Conservation (phyloP, 2,113 vertebrate species). For the Pitta sordida region DNA sequence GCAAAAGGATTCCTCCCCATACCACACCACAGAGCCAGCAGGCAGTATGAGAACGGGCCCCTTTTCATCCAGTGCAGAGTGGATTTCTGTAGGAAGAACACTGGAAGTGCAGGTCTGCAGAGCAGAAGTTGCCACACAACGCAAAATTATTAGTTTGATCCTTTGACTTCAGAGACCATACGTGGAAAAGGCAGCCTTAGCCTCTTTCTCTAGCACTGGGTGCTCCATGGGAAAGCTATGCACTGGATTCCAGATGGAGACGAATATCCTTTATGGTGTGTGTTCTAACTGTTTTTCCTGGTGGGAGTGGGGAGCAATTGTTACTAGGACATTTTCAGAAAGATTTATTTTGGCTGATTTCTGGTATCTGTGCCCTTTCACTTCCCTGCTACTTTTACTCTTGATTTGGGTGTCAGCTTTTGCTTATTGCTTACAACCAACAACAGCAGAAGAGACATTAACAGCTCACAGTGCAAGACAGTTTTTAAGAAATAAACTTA, state of each 20-base stretch:
- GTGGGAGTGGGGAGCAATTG: background rate
- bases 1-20: background rate
- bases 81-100: background rate
- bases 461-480: background rate
- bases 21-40: background rate
- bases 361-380: background rate
- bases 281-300: background rate
- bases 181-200: background rate
- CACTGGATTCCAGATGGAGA: background rate
- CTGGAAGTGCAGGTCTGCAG: background rate
- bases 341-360: background rate
- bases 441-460: background rate
- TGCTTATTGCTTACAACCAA: background rate
- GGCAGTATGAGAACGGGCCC: background rate
- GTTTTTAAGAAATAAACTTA: background rate
- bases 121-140: rapidly evolving
- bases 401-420: background rate
- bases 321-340: background rate
- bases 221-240: background rate
- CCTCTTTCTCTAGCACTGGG: background rate
- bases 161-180: background rate
- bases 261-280: too few species aligned
- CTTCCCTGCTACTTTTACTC: background rate
- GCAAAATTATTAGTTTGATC: background rate
- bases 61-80: background rate